These are phyloP conservation scores for Melanotaenia maccullochi DNA, from an alignment of 2,797 vertebrate genomes.

Conservation along the genomic window DNA sequence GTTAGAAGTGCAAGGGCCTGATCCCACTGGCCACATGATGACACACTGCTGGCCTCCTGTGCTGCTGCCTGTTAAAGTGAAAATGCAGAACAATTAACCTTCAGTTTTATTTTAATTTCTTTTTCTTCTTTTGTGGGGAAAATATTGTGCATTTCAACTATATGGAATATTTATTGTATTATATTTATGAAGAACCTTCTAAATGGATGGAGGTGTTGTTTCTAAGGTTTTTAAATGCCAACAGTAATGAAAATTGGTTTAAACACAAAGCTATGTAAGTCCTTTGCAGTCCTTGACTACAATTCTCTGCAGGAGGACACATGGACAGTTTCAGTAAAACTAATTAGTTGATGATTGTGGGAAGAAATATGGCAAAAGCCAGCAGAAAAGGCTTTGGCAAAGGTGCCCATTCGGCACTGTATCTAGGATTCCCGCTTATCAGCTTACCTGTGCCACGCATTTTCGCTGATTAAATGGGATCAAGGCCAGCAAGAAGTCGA, in stretches of 20 bases:
- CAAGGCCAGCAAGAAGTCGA: conserved; percentile 86
- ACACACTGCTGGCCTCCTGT: conserved; percentile 82
- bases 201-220: not conserved
- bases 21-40: conserved; percentile 69
- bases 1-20: conserved; percentile 85
- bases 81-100: conserved; percentile 1
- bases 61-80: conserved; percentile 83
- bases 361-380: not conserved
- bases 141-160: not conserved
- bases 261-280: not conserved
- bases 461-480: conserved; percentile 80
- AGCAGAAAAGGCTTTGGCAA: not conserved
- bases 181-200: not conserved
- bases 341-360: not conserved
- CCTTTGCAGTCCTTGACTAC: not conserved
- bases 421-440: not conserved
- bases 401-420: not conserved
- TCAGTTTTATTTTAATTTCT: not conserved
- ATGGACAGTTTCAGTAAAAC: not conserved
- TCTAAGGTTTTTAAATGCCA: not conserved
- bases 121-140: not conserved
- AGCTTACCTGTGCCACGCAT: conserved; percentile 85
- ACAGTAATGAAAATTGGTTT: not conserved
- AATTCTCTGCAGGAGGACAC: not conserved
- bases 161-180: not conserved